Percentiles rank a stretch among this genome's conserved stretches.
phyloP scores from a whole-genome alignment of 2,797 vertebrate species.

The Acipenser ruthenus region DNA sequence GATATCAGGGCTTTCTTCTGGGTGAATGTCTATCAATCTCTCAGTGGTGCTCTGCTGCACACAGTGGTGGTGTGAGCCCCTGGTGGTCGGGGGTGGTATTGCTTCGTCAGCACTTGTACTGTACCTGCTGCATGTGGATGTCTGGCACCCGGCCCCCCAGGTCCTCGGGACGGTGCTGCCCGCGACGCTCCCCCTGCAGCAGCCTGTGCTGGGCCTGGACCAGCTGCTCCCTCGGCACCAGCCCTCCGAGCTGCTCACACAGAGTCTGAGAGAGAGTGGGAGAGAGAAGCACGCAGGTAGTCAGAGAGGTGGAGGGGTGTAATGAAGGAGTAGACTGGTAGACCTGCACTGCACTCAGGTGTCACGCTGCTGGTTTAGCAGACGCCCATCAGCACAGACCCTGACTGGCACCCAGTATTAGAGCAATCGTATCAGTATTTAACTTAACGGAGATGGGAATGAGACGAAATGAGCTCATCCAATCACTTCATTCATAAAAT shows the following conservation, averaged over 20 bases:
- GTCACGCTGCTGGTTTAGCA: no score
- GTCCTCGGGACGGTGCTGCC: constrained; percentile 65
- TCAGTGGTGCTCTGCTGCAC: no score
- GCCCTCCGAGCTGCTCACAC: constrained; percentile 49
- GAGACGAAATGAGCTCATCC: no score
- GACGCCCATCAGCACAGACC: no score
- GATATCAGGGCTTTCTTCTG: no score
- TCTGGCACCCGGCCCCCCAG: constrained; percentile 52
- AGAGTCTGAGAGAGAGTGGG: constrained; percentile 34
- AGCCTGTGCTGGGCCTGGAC: constrained; percentile 62
- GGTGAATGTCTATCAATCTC: no score
- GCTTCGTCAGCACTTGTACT: constrained; percentile 15
- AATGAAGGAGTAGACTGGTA: background rate
- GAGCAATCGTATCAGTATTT: no score
- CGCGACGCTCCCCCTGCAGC: constrained; percentile 59
- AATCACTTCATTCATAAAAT: no score
- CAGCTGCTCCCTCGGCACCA: constrained; percentile 61
- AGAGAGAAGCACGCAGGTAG: background rate
- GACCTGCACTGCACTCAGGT: background rate
- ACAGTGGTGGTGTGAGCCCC: background rate
- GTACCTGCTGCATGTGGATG: constrained; percentile 65
- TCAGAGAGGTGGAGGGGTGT: background rate
- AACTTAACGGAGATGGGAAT: no score
- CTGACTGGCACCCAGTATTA: no score
- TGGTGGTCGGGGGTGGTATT: background rate